A percentile compares a stretch with the other conserved stretches of the same genome.
phyloP scores from a whole-genome alignment of 2,888 invertebrate species.

The Galerucella calmariensis region DNA sequence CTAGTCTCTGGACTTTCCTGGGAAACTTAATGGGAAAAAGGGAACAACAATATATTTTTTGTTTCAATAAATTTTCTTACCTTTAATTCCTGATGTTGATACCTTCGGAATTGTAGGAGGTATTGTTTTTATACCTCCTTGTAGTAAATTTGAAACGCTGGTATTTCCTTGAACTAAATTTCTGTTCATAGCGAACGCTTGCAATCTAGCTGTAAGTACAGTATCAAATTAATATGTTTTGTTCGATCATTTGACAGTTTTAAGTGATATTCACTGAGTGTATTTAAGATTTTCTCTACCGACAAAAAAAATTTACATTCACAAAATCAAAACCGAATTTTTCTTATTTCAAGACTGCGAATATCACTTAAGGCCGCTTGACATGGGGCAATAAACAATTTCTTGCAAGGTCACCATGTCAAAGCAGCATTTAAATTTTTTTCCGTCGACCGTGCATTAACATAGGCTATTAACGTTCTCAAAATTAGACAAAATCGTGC shows the following conservation, averaged over 20 bases:
- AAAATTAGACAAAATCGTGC: too few relatives aligned
- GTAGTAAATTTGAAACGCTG: conserved; percentile 55
- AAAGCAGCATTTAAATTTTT: too few relatives aligned
- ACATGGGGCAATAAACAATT: too few relatives aligned
- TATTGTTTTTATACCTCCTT: conserved; percentile 56
- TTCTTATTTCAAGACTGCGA: background rate
- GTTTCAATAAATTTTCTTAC: conserved; percentile 42
- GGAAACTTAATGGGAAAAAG: too few relatives aligned
- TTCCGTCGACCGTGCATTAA: too few relatives aligned
- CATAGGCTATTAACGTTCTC: too few relatives aligned
- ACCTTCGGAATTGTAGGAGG: conserved; percentile 51
- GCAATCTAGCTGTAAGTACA: conserved; percentile 53
- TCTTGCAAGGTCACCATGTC: too few relatives aligned
- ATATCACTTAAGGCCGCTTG: background rate
- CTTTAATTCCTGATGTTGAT: conserved; percentile 56
- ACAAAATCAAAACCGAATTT: too few relatives aligned
- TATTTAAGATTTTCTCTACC: too few relatives aligned
- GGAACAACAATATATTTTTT: too few relatives aligned
- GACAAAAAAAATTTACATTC: too few relatives aligned
- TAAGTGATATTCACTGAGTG: background rate
- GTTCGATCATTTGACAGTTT: background rate
- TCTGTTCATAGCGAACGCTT: conserved; percentile 52
- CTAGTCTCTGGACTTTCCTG: too few relatives aligned
- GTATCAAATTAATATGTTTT: background rate
- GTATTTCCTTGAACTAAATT: conserved; percentile 49